Evolutionary conservation across 2,888 invertebrate genomes (phyloP), one percentile per base, ranked within the genome.

Genomic region (Scrobipalpa atriplicella): DNA sequence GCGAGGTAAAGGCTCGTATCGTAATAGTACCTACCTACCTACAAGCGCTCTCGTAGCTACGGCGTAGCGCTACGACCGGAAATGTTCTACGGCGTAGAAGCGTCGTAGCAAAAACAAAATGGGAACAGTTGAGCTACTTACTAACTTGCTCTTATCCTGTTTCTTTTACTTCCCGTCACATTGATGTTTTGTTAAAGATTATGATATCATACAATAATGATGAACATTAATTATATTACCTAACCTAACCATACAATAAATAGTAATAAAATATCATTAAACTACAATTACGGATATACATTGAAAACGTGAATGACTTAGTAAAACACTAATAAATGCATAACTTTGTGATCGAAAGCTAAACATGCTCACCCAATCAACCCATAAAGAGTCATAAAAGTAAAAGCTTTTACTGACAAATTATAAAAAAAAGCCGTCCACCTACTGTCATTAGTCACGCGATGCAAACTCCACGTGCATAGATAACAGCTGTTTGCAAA

Each of bases 371-470:
- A 29, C 29, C 5, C 29, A 29, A 29, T 29, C 29, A 29, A 5
- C 2, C 29, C 29, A 29, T 54, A 21, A 54, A 10, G 29, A 21
- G 3, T 54, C 54, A 21, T 54, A 29, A 58, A 16, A 0, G 58
- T 56, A 58, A 58, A 36, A 58, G 38, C 58, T 58, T 58, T 58
- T 58, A 58, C 38, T 0, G n/a, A 58, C 58, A 58, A 58, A 58
- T 58, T 29, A 58, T 13, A 1, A 56, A 21, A 58, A 54, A 54
- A 54, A 54, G 7, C 54, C 10, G 19, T 38, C 58, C 58, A 16
- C 36, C 36, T 58, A 58, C 58, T 29, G 58, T 58, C 58, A 58
- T 58, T 58, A 58, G 58, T 58, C 58, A 58, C 58, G 58, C 58
- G 29, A 58, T 6, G 58, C 58, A 56, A 56, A 19, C 21, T 56